Evolutionary conservation across 2,888 invertebrate species (phyloP).

Genomic region (Apamea epomidion): DNA sequence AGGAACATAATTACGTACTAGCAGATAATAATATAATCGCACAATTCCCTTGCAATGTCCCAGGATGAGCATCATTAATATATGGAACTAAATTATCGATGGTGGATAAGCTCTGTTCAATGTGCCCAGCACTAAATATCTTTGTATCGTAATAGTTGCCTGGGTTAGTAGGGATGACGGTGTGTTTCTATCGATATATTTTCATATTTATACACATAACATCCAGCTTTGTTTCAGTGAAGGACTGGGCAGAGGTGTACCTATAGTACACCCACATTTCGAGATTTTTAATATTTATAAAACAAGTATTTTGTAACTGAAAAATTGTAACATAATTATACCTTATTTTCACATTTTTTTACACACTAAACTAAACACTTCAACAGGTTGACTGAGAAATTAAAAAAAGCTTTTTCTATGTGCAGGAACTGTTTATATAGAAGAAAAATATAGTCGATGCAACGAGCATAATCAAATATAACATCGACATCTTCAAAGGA

Average conservation of each 20-base stretch:
- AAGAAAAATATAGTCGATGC: not conserved
- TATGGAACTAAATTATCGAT: constrained; percentile 63
- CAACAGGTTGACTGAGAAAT: not conserved
- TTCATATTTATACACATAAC: not conserved
- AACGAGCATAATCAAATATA: not conserved
- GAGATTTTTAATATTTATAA: not conserved
- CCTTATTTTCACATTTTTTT: not conserved
- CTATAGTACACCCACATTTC: not conserved
- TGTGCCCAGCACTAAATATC: constrained; percentile 70
- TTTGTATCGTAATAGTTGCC: constrained; percentile 65
- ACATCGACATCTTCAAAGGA: constrained; percentile 55
- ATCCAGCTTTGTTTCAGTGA: not conserved
- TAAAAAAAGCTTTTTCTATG: no score
- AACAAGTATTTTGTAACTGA: not conserved
- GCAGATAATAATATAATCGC: constrained; percentile 52
- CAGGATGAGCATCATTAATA: constrained; percentile 57
- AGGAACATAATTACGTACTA: constrained; percentile 40
- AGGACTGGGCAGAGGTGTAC: not conserved
- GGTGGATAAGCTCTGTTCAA: constrained; percentile 64
- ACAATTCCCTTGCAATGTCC: constrained; percentile 53
- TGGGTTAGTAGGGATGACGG: constrained; percentile 48
- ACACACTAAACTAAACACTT: not conserved
- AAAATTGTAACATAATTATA: not conserved
- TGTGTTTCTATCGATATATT: constrained; percentile 26
- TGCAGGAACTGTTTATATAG: not conserved